A percentile compares a stretch with the other conserved stretches of the same genome.
phyloP scores from a whole-genome alignment of 2,888 invertebrate species.

The Tiliacea citrago region DNA sequence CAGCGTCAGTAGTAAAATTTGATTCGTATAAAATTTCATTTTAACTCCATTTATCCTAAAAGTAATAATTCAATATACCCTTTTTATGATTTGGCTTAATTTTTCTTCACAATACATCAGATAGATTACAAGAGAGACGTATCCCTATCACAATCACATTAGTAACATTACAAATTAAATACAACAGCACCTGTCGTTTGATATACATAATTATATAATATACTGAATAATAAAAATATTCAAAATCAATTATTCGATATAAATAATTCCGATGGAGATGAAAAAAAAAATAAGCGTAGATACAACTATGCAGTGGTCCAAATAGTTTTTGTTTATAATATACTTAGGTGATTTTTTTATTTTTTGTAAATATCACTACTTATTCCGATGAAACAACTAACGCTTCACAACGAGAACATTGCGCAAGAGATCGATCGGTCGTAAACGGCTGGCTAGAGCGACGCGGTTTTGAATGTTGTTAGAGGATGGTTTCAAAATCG shows the following conservation, averaged over 20 bases:
- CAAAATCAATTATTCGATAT: constrained; percentile 81
- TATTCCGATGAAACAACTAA: constrained; percentile 83
- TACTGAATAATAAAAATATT: constrained; percentile 83
- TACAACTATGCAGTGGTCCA: constrained; percentile 85
- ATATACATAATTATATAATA: constrained; percentile 83
- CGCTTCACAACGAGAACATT: constrained; percentile 82
- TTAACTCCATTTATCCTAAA: constrained; percentile 86
- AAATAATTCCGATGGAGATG: constrained; percentile 80
- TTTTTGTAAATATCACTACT: constrained; percentile 80
- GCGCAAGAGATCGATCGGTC: constrained; percentile 60
- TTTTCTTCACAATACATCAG: constrained; percentile 81
- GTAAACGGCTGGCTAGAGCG: constrained; percentile 40
- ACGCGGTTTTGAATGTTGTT: constrained; percentile 46
- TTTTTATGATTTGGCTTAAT: constrained; percentile 89
- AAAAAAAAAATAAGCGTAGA: constrained; percentile 82
- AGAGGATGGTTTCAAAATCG: constrained; percentile 46
- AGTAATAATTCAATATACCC: constrained; percentile 89
- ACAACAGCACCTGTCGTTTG: constrained; percentile 89
- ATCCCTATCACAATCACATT: constrained; percentile 86
- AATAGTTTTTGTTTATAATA: constrained; percentile 73
- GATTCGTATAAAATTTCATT: constrained; percentile 88
- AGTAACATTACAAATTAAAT: constrained; percentile 87
- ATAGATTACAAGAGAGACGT: constrained; percentile 86
- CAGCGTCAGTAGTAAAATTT: constrained; percentile 86
- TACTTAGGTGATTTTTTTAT: constrained; percentile 67